Base-by-base conservation (phyloP, 2,113 vertebrate genomes). In the Phyllostomus discolor region DNA sequence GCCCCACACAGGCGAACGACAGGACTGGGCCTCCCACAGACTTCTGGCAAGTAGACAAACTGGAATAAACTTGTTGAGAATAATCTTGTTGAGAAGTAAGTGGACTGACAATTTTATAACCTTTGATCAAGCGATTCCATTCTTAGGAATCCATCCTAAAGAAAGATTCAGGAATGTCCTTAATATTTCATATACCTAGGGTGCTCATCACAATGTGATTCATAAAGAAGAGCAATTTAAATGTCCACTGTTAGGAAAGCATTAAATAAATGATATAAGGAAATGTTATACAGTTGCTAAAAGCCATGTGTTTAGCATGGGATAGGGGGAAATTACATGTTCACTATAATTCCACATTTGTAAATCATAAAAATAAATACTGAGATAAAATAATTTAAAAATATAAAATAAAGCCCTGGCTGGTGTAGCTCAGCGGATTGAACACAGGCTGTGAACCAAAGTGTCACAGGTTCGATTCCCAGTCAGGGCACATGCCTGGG, bases 1-100 rank as follows among this genome's bases (percentile, higher is more conserved):
- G 48, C 33, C 62, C 50, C 50, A 24, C 64, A 3, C 5, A 38
- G 50, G 50, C 48, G 10, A 22, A 1, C 0, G 15, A 1, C 0
- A 5, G 59, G 31, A 33, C 24, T 17, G 8, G 83, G 14, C 73
- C 64, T 80, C 41, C 38, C 9, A 7, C n/a, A 33, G 33, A 38
- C 12, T 48, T 54, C 41, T 14, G 31, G 38, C 38, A n/a, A 46
- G 57, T 41, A 38, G 50, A 22, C 46, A 66, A 54, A 57, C 48
- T 35, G 46, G 57, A 84, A 24, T 75, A 41, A 26, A 22, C 54
- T 20, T 22, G 54, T 22, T 57, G 54, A 57, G 54, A 57, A 57
- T 22, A 57, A 31, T 83, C 1, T 11, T 35, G 31, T 24, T 35
- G 33, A 76, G 93, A 48, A 90, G 17, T 16, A 76, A 38, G 54